A percentile compares a stretch with the other conserved stretches of the same genome.
phyloP scores from a whole-genome alignment of 2,888 invertebrate species.

The Aleiodes testaceus region DNA sequence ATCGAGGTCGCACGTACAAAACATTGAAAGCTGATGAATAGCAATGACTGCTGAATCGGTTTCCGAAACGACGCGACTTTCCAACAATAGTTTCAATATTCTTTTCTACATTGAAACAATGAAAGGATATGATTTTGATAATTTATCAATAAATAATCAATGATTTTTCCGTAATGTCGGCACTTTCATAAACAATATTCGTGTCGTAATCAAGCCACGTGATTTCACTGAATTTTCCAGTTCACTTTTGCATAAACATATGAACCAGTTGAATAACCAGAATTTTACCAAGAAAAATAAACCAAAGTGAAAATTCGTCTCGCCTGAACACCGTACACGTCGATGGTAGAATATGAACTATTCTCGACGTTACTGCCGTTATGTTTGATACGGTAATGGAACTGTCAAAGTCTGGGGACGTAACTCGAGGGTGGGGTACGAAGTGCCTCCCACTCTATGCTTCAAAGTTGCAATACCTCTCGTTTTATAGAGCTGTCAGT shows the following conservation, averaged over 20 bases:
- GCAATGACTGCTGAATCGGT: conserved; percentile 50
- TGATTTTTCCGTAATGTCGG: background rate
- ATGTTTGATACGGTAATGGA: conserved; percentile 68
- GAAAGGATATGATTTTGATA: background rate
- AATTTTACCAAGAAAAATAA: too few relatives aligned
- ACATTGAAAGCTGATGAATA: conserved; percentile 50
- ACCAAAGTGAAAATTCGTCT: too few relatives aligned
- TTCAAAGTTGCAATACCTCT: conserved; percentile 36
- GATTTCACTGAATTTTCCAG: too few relatives aligned
- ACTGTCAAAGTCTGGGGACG: conserved; percentile 64
- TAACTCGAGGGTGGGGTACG: conserved; percentile 54
- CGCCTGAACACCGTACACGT: conserved; percentile 51
- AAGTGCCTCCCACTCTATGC: conserved; percentile 39
- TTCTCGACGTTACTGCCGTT: conserved; percentile 62
- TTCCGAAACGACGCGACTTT: conserved; percentile 45
- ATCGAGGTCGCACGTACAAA: conserved; percentile 53
- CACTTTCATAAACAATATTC: too few relatives aligned
- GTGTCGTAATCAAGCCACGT: too few relatives aligned
- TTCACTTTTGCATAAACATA: too few relatives aligned
- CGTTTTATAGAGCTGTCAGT: conserved; percentile 34
- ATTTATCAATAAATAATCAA: background rate
- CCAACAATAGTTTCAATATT: conserved; percentile 33
- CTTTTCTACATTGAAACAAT: background rate
- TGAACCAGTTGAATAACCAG: conserved; percentile 44
- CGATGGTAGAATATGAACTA: conserved; percentile 63